These are phyloP conservation scores for Nephrotoma guestfalica DNA, from an alignment of 2,888 invertebrate genomes.

Conservation along the genomic window DNA sequence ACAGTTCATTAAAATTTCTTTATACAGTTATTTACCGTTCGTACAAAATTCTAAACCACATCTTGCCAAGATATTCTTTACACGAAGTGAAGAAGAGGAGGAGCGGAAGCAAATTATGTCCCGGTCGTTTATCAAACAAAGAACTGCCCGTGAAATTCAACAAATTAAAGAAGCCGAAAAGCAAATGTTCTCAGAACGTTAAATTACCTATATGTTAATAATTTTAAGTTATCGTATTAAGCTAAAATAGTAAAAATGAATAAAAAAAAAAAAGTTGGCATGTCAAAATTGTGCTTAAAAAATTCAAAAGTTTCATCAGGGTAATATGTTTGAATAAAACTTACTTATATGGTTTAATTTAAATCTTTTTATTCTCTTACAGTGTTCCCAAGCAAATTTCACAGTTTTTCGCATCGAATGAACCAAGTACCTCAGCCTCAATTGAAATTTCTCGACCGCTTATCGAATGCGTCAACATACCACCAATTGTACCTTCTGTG, in stretches of 20 bases:
- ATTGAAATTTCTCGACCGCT: neutral
- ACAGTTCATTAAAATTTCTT: neutral
- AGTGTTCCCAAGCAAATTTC: neutral
- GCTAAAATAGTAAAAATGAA: neutral
- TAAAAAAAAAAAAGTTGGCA: neutral
- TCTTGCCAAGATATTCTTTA: constrained; percentile 12
- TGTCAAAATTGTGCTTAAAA: neutral
- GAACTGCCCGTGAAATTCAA: neutral
- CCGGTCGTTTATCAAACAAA: neutral
- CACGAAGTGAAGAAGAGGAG: constrained; percentile 18
- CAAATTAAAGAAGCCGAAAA: neutral
- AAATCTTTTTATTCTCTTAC: neutral
- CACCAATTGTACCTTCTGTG: neutral
- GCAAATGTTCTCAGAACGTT: neutral
- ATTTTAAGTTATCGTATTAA: neutral
- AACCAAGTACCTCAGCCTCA: neutral
- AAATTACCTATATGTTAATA: neutral
- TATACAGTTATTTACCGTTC: constrained; percentile 20
- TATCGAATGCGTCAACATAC: neutral
- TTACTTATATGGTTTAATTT: neutral
- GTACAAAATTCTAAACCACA: constrained; percentile 19
- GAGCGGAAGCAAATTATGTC: constrained; percentile 21
- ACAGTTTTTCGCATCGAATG: neutral
- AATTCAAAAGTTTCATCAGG: neutral
- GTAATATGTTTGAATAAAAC: neutral